Base-by-base conservation (phyloP, 2,113 vertebrate species). In the Labeo catla region DNA sequence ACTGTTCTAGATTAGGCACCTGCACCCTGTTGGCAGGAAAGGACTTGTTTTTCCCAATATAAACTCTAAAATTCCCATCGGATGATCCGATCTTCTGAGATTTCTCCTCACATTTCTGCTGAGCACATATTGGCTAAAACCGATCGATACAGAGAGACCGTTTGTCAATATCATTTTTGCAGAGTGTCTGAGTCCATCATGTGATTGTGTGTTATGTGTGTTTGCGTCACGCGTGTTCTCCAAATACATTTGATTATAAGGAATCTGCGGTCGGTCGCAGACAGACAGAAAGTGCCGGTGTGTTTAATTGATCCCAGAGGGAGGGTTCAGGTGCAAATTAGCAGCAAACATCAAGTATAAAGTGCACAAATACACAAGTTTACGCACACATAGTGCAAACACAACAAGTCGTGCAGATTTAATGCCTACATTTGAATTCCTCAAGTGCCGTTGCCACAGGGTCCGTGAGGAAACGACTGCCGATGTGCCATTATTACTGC, bases 301-400 rank as follows among this genome's bases (percentile, higher is more conserved):
- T 21, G 36, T 59, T 21, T 80, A 80, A 61, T 80, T 59, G 77
- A 61, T 80, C 77, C 77, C 77, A 61, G 52, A 80, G 77, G 77
- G 77, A 80, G 54, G 54, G 10, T 7, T 79, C 34, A 59, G 50
- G 34, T 47, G 74, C n/a, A 16, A 52, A 47, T 52, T 34, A 76
- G 49, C 47, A 28, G 45, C 47, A 28, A 39, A 52, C 74, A 76
- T 76, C 68, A 72, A 72, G 68, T 72, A 39, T 4, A 21, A 45
- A 72, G 39, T 72, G 16, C 39, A 72, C 68, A 72, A 11, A 72
- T 10, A 72, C 16, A 43, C 68, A 72, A 21, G n/a, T 76, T 76
- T 28, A 76, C 74, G 19, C 15, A 70, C 39, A 72, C 19, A 72
- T 43, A 21, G 68, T 72, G 36, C 73, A 76, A 47, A 76, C 45